Percentiles rank a stretch among this genome's conserved stretches.
phyloP scores from a whole-genome alignment of 2,888 invertebrate species.

The Coelopa pilipes region DNA sequence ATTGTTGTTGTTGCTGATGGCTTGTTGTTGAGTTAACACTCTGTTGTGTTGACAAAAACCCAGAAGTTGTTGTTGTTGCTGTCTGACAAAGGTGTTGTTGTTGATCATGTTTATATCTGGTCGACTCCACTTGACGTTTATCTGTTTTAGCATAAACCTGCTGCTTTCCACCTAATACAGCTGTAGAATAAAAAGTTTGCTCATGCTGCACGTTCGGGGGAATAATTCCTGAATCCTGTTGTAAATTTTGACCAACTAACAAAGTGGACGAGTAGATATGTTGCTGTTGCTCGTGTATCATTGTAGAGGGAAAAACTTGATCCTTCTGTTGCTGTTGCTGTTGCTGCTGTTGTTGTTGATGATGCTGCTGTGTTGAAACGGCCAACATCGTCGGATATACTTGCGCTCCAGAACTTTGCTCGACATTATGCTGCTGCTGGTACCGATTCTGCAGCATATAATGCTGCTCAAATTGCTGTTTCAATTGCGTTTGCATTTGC shows the following conservation, averaged over 20 bases:
- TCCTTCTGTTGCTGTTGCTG: conserved; percentile 46
- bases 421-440: conserved; percentile 43
- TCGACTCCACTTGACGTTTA: conserved; percentile 14
- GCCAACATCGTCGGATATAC: not conserved
- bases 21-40: conserved; percentile 24
- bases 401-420: conserved; percentile 23
- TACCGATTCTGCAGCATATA: conserved; percentile 47
- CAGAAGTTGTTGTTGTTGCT: conserved; percentile 27
- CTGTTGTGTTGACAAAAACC: conserved; percentile 35
- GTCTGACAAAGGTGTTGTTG: conserved; percentile 26
- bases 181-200: conserved; percentile 14
- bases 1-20: conserved; percentile 30
- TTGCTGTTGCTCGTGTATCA: conserved; percentile 42
- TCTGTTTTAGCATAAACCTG: conserved; percentile 13
- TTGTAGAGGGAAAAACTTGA: conserved; percentile 41
- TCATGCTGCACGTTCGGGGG: conserved; percentile 16
- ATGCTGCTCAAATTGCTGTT: conserved; percentile 49
- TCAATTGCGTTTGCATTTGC: conserved; percentile 49
- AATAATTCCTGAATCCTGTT: conserved; percentile 15
- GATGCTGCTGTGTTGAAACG: conserved; percentile 50
- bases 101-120: conserved; percentile 38
- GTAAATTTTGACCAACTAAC: not conserved
- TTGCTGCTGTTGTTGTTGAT: conserved; percentile 51
- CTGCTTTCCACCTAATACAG: conserved; percentile 14
- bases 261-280: conserved; percentile 34